These are phyloP conservation scores for Stegana nigrithorax DNA, from an alignment of 2,888 invertebrate species.

Conservation along the genomic window DNA sequence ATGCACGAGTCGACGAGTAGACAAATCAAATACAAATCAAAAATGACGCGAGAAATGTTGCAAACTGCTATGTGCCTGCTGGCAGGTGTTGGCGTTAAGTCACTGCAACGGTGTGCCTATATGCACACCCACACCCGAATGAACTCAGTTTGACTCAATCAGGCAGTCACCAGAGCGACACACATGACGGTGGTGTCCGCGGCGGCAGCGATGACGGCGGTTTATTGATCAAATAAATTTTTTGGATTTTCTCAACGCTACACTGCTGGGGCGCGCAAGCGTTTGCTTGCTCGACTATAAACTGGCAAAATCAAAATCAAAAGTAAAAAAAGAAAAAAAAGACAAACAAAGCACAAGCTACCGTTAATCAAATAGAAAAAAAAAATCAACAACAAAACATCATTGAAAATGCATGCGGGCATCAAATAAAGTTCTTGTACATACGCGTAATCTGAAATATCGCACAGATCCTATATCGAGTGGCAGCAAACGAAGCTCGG, in stretches of 20 bases:
- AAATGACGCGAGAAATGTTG: conserved; percentile 9
- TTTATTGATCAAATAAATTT: conserved; percentile 62
- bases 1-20: too few relatives aligned
- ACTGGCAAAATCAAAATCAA: conserved; percentile 7
- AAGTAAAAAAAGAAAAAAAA: too few relatives aligned
- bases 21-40: conserved; percentile 14
- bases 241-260: conserved; percentile 21
- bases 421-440: conserved; percentile 2
- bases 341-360: too few relatives aligned
- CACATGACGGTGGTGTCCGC: conserved; percentile 36
- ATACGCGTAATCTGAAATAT: too few relatives aligned
- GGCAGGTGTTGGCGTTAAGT: conserved; percentile 32
- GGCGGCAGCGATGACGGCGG: conserved; percentile 29
- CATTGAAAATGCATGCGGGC: background rate
- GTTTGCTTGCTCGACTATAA: conserved; percentile 14
- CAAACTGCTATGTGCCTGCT: conserved; percentile 27
- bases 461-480: too few relatives aligned
- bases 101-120: conserved; percentile 28
- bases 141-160: conserved; percentile 16
- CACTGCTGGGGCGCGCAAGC: too few relatives aligned
- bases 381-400: conserved; percentile 3
- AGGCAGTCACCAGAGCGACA: conserved; percentile 45
- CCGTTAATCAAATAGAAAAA: background rate
- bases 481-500: background rate
- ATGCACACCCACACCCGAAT: conserved; percentile 12